Evolutionary conservation across 2,888 invertebrate genomes (phyloP).

Genomic region (Scrobipalpa costella): DNA sequence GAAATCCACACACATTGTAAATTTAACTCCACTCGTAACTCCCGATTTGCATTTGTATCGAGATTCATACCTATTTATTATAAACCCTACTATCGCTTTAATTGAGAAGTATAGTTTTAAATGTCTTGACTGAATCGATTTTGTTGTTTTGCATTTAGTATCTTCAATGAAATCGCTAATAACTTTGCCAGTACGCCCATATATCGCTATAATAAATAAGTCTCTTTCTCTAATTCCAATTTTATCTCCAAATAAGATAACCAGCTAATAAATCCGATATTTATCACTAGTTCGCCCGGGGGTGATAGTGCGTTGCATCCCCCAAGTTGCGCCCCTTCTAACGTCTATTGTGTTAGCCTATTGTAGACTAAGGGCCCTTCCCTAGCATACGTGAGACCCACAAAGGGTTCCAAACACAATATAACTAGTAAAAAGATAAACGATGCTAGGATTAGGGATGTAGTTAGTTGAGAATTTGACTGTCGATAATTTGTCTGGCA

Average conservation of each 20-base stretch:
- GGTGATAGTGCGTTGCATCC: slow-evolving; percentile 43
- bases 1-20: too few relatives aligned
- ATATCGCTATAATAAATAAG: too few relatives aligned
- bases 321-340: slow-evolving; percentile 44
- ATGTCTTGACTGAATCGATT: too few relatives aligned
- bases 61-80: too few relatives aligned
- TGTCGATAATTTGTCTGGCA: neutral
- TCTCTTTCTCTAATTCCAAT: neutral
- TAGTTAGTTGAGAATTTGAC: neutral
- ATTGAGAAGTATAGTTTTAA: too few relatives aligned
- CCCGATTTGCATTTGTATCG: too few relatives aligned
- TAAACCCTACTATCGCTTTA: too few relatives aligned
- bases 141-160: too few relatives aligned
- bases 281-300: slow-evolving; percentile 50
- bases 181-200: neutral
- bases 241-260: slow-evolving; percentile 37
- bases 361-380: slow-evolving; percentile 58
- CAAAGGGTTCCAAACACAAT: slow-evolving; percentile 65
- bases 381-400: slow-evolving; percentile 61
- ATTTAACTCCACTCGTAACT: too few relatives aligned
- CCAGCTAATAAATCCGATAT: slow-evolving; percentile 44
- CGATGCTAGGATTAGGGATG: slow-evolving; percentile 44
- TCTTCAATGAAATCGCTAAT: too few relatives aligned
- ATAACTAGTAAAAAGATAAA: slow-evolving; percentile 55
- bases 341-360: slow-evolving; percentile 43